A percentile compares a stretch with the other conserved stretches of the same genome.
Conservation (phyloP, 92 coral and sea anemone species). For the Epizoanthus rinbou region DNA sequence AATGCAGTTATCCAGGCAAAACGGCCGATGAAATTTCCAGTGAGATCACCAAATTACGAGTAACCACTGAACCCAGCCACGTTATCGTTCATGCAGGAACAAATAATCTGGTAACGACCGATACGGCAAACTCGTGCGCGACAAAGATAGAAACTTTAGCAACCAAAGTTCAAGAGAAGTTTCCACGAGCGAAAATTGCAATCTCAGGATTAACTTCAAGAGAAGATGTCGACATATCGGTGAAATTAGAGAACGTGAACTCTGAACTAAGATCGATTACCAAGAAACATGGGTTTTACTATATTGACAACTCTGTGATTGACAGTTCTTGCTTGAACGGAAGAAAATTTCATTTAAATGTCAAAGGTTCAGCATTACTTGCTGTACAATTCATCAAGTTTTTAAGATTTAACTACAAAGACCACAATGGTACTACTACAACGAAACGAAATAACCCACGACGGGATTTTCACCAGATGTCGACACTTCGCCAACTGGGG, state of each 20-base stretch:
- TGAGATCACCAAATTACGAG: too few species aligned
- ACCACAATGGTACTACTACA: too few species aligned
- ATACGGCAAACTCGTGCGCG: slow-evolving; percentile 44
- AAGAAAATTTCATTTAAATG: slow-evolving; percentile 49
- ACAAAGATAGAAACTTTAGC: slow-evolving; percentile 46
- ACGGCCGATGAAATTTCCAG: too few species aligned
- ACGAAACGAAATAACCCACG: too few species aligned
- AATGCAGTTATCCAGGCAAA: slow-evolving; percentile 58
- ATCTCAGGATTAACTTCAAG: slow-evolving; percentile 52
- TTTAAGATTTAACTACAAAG: background rate
- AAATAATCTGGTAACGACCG: slow-evolving; percentile 47
- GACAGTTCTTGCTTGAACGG: slow-evolving; percentile 51
- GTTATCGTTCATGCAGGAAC: slow-evolving; percentile 54
- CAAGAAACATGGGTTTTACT: slow-evolving; percentile 1
- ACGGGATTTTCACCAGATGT: too few species aligned
- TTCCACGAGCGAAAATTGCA: slow-evolving; percentile 55
- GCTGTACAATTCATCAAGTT: slow-evolving; percentile 39
- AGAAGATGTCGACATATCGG: slow-evolving; percentile 38
- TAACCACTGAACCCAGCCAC: slow-evolving; percentile 46
- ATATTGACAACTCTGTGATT: slow-evolving; percentile 42
- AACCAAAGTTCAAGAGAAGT: slow-evolving; percentile 34
- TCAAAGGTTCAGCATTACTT: slow-evolving; percentile 38
- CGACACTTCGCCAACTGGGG: background rate
- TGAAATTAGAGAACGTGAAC: slow-evolving; percentile 33
- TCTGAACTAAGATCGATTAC: slow-evolving; percentile 14